Evolutionary conservation across 2,113 vertebrate species (phyloP).

Genomic region (Lophura nycthemera): DNA sequence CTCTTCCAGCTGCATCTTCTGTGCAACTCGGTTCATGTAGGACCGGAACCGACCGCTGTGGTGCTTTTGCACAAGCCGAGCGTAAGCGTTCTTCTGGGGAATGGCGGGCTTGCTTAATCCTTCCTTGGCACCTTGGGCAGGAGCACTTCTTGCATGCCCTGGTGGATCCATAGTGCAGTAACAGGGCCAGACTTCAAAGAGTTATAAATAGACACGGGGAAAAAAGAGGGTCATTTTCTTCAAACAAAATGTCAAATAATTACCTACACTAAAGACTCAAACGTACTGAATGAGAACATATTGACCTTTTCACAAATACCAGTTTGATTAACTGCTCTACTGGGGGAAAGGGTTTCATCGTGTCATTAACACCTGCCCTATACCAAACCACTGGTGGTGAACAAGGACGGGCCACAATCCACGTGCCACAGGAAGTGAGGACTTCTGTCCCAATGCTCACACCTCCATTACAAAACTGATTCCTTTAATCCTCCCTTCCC

Average conservation of each 20-base stretch:
- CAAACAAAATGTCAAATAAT: background rate
- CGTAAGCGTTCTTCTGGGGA: slow-evolving; percentile 87
- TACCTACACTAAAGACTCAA: background rate
- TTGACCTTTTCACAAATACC: background rate
- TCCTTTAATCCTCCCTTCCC: background rate
- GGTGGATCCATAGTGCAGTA: slow-evolving; percentile 55
- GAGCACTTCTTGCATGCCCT: slow-evolving; percentile 52
- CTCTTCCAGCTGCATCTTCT: slow-evolving; percentile 76
- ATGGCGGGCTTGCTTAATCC: slow-evolving; percentile 19
- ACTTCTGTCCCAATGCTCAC: background rate
- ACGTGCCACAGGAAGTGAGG: background rate
- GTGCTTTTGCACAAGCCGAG: slow-evolving; percentile 85
- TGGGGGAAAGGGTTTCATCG: background rate
- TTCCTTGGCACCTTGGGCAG: slow-evolving; percentile 68
- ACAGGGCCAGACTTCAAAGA: slow-evolving; percentile 25
- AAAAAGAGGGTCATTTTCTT: slow-evolving; percentile 46
- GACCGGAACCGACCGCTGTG: slow-evolving; percentile 82
- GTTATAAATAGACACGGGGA: slow-evolving; percentile 26
- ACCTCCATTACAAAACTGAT: background rate
- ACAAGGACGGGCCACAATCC: background rate
- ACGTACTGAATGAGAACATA: background rate
- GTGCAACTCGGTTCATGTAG: slow-evolving; percentile 79
- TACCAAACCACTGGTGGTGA: background rate
- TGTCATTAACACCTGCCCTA: background rate
- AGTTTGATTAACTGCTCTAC: background rate